These are phyloP conservation scores for Azemiops feae DNA, from an alignment of 2,113 vertebrate genomes.

Conservation along the genomic window DNA sequence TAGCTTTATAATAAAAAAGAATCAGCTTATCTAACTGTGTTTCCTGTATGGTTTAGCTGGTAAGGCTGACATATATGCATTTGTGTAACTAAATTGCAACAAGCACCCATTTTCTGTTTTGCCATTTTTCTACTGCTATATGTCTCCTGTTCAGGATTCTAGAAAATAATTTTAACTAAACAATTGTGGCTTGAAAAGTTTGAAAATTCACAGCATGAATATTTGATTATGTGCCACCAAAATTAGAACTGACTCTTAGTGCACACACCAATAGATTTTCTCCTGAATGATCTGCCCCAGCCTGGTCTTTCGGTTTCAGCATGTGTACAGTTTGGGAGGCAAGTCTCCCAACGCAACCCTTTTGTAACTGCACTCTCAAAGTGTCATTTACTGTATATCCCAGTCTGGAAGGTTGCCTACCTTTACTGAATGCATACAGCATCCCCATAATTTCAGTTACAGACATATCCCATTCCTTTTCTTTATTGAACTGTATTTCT, in stretches of 20 bases:
- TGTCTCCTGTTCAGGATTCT: neutral
- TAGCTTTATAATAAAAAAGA: neutral
- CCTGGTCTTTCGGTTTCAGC: neutral
- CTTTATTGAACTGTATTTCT: neutral
- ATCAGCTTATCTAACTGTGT: neutral
- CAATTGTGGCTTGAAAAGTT: neutral
- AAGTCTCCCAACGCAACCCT: neutral
- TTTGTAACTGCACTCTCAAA: neutral
- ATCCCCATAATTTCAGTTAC: neutral
- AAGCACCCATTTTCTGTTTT: neutral
- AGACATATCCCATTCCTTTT: neutral
- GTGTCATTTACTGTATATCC: neutral
- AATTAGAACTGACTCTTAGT: neutral
- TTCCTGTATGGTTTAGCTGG: neutral
- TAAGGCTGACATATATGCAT: neutral
- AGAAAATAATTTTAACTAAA: neutral
- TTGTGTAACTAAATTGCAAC: neutral
- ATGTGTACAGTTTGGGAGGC: neutral
- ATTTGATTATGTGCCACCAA: neutral
- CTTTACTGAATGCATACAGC: neutral
- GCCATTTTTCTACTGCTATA: neutral
- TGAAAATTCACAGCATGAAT: neutral
- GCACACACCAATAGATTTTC: neutral
- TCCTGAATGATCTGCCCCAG: neutral
- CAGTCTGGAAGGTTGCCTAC: neutral